Base-by-base conservation (phyloP, 2,113 vertebrate genomes). In the Lampris incognitus region DNA sequence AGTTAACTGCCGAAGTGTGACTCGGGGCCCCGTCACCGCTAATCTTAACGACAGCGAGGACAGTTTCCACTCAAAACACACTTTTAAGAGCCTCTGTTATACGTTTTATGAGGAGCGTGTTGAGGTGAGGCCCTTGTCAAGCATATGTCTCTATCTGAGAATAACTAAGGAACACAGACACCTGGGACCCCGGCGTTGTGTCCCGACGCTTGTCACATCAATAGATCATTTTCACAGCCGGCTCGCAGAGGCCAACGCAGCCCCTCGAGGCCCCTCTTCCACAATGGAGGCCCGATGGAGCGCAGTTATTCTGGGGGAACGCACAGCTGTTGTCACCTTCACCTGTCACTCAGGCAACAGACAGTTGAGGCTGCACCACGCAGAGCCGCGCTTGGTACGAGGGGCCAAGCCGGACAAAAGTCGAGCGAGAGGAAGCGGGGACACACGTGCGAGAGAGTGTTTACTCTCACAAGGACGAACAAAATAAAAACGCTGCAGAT, bases 241-340 rank as follows among this genome's bases (percentile, higher is more conserved):
- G 6, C n/a, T 79, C 58, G 69, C 72, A 40, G 40, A 79, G 78
- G 49, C 59, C 51, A 64, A 11, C 57, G 73, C 57, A 62, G 63
- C 56, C 66, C 80, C 70, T 36, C 1, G 1, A 49, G 72, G 79
- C 58, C 63, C 44, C 24, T 2, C 66, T 51, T 66, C 60, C 24
- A 40, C 10, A 24, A 73, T 72, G 75, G 50, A 73, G 76, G 66
- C 58, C 37, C 57, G 51, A 67, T 80, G 72, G 63, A 81, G 74
- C 71, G 37, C 9, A 42, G 75, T 78, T 92, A 88, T 92, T 88
- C 74, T 69, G 81, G 86, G 82, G 82, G 71, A 69, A 76, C 37
- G 36, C 87, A 82, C 90, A 91, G 92, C 89, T 90, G 92, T 73
- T 84, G 78, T 81, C 50, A 41, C 42, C 72, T 74, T 86, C 88